phyloP scores from a whole-genome alignment of 2,888 invertebrate species.

The Drosophila subsilvestris region DNA sequence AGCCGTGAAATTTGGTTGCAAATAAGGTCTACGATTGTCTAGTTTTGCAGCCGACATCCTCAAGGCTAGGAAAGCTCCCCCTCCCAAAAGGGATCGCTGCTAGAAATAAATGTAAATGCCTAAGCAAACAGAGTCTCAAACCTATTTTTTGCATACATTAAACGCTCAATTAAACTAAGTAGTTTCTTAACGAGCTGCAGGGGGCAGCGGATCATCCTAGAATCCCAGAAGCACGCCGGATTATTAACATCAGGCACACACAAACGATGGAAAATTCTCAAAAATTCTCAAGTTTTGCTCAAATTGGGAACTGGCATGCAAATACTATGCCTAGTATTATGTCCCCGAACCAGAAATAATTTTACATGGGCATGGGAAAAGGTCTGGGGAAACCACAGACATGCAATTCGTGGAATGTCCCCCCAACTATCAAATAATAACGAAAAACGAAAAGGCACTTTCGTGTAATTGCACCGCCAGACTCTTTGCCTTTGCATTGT shows the following conservation, averaged over 20 bases:
- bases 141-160: constrained; percentile 30
- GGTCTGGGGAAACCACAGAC: constrained; percentile 32
- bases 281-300: constrained; percentile 3
- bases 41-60: neutral
- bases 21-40: constrained; percentile 21
- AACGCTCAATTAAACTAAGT: constrained; percentile 43
- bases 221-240: constrained; percentile 5
- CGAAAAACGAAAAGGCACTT: constrained; percentile 36
- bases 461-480: constrained; percentile 9
- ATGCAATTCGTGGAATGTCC: constrained; percentile 20
- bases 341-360: neutral
- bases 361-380: constrained; percentile 13
- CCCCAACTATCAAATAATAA: constrained; percentile 37
- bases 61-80: constrained; percentile 27
- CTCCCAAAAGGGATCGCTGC: neutral
- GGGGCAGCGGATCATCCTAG: constrained; percentile 21
- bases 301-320: constrained; percentile 37
- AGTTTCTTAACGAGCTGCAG: constrained; percentile 18
- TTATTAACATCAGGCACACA: constrained; percentile 16
- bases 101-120: neutral
- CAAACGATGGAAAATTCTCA: neutral
- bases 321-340: neutral
- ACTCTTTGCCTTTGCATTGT: constrained; percentile 6
- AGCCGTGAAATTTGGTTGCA: constrained; percentile 35
- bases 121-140: neutral